Base-by-base conservation (phyloP, 1,140 invertebrate genomes). In the Pseudomyrmex cubaensis region DNA sequence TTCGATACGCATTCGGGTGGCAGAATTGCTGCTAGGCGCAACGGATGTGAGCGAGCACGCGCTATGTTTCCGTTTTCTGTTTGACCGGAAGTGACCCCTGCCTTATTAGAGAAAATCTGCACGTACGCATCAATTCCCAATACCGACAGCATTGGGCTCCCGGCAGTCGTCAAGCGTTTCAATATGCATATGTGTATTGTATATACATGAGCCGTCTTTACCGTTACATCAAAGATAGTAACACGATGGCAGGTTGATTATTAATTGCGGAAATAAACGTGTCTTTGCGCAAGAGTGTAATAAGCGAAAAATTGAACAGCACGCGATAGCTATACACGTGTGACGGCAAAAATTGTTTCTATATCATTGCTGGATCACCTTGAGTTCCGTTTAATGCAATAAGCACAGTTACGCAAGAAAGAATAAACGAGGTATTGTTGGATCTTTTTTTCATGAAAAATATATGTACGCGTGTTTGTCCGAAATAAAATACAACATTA, bases 41-140 rank as follows among this genome's bases (percentile, higher is more conserved):
- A 86, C 86, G 89, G 89, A 90, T 88, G 86, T 77, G 56, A 80
- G n/a, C 63, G 64, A 88, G 88, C 89, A 90, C 89, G 89, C 84
- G 86, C 78, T 86, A 15, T 73, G 82, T 87, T 88, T 90, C 89
- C 89, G 88, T 17, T 88, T 89, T 88, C 54, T 50, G 84, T 69
- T 63, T 69, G 86, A 75, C 82, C 88, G 88, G 89, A 90, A 90
- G 80, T 86, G 78, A 90, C 88, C 86, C 88, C 85, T 87, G 66
- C n/a, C 62, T 89, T 57, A 70, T 90, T 87, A 85, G 54, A 25
- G 82, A 89, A 90, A 89, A 86, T 48, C 10, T 57, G n/a, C 87
- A 89, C 84, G 87, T 48, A 25, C 52, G 17, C 72, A 54, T 62
- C 72, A 61, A 62, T 64, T 22, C 7, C 17, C 54, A 17, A 35